Base-by-base conservation (phyloP, 2,113 vertebrate genomes). In the Marmota monax region DNA sequence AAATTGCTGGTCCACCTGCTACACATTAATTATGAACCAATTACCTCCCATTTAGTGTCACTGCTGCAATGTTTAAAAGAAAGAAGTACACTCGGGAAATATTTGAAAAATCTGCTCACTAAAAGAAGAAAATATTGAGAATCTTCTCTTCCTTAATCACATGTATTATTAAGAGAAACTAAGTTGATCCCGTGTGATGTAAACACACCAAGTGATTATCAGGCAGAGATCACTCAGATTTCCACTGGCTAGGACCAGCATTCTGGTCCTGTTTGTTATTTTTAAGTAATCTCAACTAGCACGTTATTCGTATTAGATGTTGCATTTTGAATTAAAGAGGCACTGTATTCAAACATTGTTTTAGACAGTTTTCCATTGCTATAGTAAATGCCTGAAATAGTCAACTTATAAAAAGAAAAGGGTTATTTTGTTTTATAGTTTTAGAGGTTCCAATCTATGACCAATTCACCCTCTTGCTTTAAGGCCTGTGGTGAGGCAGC, bases 1-100 rank as follows among this genome's bases (percentile, higher is more conserved):
- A 98, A 98, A 93, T 97, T 95, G 87, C 95, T 90, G 90, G 95
- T 96, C 95, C 94, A 98, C 97, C 95, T 95, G 92, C 97, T 98
- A 89, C 4, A 22, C 51, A 86, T 96, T 97, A 85, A 93, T 96
- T 92, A 95, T 27, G 37, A 45, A 82, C 82, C 27, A 96, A 88
- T 88, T 97, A 88, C 70, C 97, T 87, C 88, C 98, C 94, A 90
- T 65, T 98, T 14, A 92, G 58, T 87, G 95, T 97, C 74, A 94
- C 34, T 58, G 29, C 76, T 82, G 37, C 22, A 34, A 65, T 65
- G 93, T 95, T 79, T 77, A 97, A 82, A 63, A 91, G 51, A 76
- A 94, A 90, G 51, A 91, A 92, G 51, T 77, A 82, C 53, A 73
- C 92, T 94, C 89, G 45, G 65, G 37, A 84, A 94, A 90, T 93